A percentile compares a stretch with the other conserved stretches of the same genome.
These are phyloP conservation scores for Drosophila nebulosa DNA, from an alignment of 1,140 invertebrate species.

Conservation along the genomic window DNA sequence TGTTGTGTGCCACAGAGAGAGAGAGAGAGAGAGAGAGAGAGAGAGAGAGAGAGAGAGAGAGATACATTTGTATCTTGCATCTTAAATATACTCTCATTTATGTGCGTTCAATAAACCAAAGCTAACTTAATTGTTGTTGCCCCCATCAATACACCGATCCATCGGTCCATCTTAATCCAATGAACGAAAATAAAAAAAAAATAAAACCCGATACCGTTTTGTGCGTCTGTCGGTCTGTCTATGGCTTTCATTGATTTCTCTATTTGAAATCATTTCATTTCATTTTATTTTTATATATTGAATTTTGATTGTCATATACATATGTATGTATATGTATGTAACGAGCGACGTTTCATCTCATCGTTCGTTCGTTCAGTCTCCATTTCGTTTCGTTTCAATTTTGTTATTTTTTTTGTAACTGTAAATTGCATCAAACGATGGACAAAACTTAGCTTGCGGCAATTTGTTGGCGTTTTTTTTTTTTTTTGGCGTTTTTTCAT, in stretches of 20 bases:
- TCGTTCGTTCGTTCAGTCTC: neutral
- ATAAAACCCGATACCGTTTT: conserved; percentile 66
- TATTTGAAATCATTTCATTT: conserved; percentile 73
- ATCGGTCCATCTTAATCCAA: conserved; percentile 8
- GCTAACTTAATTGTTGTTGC: conserved; percentile 42
- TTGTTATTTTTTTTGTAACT: conserved; percentile 23
- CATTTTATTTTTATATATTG: conserved; percentile 71
- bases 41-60: no score
- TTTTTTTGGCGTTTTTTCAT: conserved; percentile 37
- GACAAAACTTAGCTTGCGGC: no score
- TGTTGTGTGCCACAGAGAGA: conserved; percentile 56
- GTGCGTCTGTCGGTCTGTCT: conserved; percentile 16
- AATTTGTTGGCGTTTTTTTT: neutral
- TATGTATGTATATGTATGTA: no score
- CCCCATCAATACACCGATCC: conserved; percentile 1
- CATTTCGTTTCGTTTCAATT: neutral
- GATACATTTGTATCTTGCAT: conserved; percentile 21
- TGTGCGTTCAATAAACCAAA: conserved; percentile 67
- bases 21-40: no score
- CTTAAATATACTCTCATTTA: conserved; percentile 32
- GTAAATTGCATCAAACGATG: conserved; percentile 36
- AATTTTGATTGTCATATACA: conserved; percentile 68
- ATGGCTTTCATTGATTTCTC: conserved; percentile 75
- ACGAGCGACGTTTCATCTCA: neutral
- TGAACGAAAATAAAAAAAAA: neutral